A percentile compares a stretch with the other conserved stretches of the same genome.
Evolutionary conservation across 2,888 invertebrate genomes (phyloP).

Genomic region (Hesperia comma): DNA sequence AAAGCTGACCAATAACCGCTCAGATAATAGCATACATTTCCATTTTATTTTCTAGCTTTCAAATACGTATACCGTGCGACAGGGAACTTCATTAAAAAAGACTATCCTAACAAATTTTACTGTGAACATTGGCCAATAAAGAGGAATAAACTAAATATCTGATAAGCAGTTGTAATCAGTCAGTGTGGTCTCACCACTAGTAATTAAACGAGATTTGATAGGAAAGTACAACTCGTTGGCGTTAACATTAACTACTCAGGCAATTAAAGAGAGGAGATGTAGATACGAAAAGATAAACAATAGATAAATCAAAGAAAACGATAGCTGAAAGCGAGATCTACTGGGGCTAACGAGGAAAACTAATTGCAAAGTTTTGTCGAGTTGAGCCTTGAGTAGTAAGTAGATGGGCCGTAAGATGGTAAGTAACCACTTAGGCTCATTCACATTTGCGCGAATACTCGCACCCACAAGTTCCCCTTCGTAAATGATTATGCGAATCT

Average conservation of each 20-base stretch:
- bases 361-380: neutral
- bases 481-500: too few species aligned
- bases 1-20: too few species aligned
- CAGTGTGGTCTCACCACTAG: slow-evolving; percentile 27
- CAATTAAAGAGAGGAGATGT: slow-evolving; percentile 30
- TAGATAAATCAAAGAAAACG: slow-evolving; percentile 18
- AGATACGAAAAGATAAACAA: slow-evolving; percentile 11
- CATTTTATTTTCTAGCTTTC: too few species aligned
- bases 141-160: slow-evolving; percentile 17
- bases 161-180: slow-evolving; percentile 16
- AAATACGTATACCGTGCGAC: too few species aligned
- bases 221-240: slow-evolving; percentile 18
- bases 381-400: neutral
- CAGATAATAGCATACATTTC: too few species aligned
- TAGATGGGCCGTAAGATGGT: too few species aligned
- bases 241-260: slow-evolving; percentile 21
- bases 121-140: neutral
- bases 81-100: too few species aligned
- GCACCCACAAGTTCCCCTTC: too few species aligned
- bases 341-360: neutral
- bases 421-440: too few species aligned
- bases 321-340: neutral
- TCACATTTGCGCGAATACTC: too few species aligned
- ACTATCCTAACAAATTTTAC: too few species aligned
- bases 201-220: slow-evolving; percentile 30